These are phyloP conservation scores for Hippocampus guttulatus DNA, from an alignment of 2,113 vertebrate species.

Conservation along the genomic window DNA sequence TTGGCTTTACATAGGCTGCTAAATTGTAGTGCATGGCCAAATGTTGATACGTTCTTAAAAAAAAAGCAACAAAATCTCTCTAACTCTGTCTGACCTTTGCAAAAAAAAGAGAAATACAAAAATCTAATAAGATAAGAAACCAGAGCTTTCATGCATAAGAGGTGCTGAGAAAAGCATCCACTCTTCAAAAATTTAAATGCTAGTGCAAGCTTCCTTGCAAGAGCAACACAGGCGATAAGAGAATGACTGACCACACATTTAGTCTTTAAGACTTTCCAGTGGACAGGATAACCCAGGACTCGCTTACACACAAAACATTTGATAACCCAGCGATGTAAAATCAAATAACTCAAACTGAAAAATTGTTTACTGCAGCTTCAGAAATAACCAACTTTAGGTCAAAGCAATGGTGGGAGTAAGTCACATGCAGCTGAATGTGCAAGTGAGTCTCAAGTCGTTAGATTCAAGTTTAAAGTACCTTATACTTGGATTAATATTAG, in stretches of 20 bases:
- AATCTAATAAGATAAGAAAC: neutral
- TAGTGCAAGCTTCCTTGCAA: constrained; percentile 35
- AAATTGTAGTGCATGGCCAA: constrained; percentile 23
- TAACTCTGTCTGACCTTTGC: neutral
- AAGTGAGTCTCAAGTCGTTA: too few relatives aligned
- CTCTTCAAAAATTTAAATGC: constrained; percentile 19
- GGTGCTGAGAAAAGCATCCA: constrained; percentile 5
- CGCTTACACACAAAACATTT: constrained; percentile 17
- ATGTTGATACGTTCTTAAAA: neutral
- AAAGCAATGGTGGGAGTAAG: constrained; percentile 6
- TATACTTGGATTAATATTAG: too few relatives aligned
- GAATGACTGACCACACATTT: constrained; percentile 23
- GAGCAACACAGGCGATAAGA: constrained; percentile 31
- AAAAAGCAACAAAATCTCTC: neutral
- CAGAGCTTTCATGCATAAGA: constrained; percentile 6
- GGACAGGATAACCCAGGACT: constrained; percentile 25
- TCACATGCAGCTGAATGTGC: too few relatives aligned
- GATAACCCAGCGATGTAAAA: constrained; percentile 20
- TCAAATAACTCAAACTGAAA: constrained; percentile 22
- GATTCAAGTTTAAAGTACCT: too few relatives aligned
- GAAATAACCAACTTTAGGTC: constrained; percentile 14
- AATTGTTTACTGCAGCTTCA: constrained; percentile 25
- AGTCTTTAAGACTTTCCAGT: constrained; percentile 26
- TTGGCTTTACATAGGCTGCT: constrained; percentile 32
- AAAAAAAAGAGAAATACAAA: neutral